These are phyloP conservation scores for Haliaeetus vocifer DNA, from an alignment of 2,797 vertebrate species.

Conservation along the genomic window DNA sequence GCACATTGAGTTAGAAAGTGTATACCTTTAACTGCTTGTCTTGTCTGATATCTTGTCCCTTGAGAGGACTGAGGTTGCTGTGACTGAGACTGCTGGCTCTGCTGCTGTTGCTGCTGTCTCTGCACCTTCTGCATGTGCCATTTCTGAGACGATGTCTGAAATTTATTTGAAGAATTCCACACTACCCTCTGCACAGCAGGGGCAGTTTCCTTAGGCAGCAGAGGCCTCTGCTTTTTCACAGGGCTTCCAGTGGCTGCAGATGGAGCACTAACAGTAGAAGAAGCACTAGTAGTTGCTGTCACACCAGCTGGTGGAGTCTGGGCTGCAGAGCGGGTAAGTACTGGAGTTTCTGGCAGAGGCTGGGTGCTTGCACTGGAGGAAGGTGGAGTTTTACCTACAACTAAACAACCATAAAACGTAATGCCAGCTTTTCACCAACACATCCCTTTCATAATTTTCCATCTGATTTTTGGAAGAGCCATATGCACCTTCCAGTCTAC, in stretches of 20 bases:
- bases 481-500: background rate
- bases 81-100: conserved; percentile 74
- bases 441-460: background rate
- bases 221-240: conserved; percentile 94
- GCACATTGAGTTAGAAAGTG: conserved; percentile 9
- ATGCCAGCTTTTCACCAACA: background rate
- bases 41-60: conserved; percentile 96
- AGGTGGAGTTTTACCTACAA: conserved; percentile 81
- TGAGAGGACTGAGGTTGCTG: conserved; percentile 84
- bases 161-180: conserved; percentile 93
- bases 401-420: background rate
- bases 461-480: background rate
- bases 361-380: conserved; percentile 75
- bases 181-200: conserved; percentile 90
- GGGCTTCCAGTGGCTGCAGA: conserved; percentile 75
- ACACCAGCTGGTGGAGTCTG: conserved; percentile 78
- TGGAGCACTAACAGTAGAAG: conserved; percentile 64
- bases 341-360: conserved; percentile 78
- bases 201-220: conserved; percentile 92
- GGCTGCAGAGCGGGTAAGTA: conserved; percentile 75
- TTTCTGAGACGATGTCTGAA: conserved; percentile 95
- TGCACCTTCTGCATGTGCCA: conserved; percentile 95
- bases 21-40: conserved; percentile 96
- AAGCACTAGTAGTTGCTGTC: conserved; percentile 75
- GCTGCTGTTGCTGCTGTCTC: conserved; percentile 84